phyloP scores from a whole-genome alignment of 2,888 invertebrate genomes.

The Stratiomys singularior region DNA sequence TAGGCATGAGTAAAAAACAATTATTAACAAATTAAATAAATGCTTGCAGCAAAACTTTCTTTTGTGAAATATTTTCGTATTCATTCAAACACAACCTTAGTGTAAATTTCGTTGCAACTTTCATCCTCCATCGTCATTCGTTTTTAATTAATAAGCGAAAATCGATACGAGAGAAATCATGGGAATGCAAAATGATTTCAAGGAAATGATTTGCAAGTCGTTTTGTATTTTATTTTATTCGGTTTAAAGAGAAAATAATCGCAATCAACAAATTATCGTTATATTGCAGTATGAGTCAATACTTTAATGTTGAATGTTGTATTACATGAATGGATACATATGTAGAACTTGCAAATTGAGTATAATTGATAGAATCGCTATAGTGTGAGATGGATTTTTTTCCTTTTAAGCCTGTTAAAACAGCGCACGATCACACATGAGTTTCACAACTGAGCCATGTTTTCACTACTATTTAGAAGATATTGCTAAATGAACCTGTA shows the following conservation, averaged over 20 bases:
- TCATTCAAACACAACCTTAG: too few species aligned
- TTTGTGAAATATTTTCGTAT: neutral
- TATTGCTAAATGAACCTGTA: too few species aligned
- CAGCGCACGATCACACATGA: too few species aligned
- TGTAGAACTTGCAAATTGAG: too few species aligned
- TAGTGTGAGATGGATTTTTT: too few species aligned
- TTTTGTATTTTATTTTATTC: too few species aligned
- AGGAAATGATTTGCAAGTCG: neutral
- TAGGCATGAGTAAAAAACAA: neutral
- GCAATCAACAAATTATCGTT: conserved; percentile 3
- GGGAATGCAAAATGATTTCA: neutral
- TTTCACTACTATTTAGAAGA: too few species aligned
- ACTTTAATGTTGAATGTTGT: too few species aligned
- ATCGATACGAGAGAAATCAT: neutral
- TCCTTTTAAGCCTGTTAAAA: too few species aligned
- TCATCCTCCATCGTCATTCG: neutral
- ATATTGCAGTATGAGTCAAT: neutral
- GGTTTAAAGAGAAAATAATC: neutral
- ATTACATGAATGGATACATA: too few species aligned
- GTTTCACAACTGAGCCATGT: too few species aligned
- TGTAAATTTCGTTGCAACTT: neutral
- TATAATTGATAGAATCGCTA: too few species aligned
- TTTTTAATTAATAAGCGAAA: conserved; percentile 7
- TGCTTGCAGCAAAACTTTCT: conserved; percentile 1
- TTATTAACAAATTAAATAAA: neutral